These are phyloP conservation scores for Lapara coniferarum DNA, from an alignment of 2,888 invertebrate species.

Conservation along the genomic window DNA sequence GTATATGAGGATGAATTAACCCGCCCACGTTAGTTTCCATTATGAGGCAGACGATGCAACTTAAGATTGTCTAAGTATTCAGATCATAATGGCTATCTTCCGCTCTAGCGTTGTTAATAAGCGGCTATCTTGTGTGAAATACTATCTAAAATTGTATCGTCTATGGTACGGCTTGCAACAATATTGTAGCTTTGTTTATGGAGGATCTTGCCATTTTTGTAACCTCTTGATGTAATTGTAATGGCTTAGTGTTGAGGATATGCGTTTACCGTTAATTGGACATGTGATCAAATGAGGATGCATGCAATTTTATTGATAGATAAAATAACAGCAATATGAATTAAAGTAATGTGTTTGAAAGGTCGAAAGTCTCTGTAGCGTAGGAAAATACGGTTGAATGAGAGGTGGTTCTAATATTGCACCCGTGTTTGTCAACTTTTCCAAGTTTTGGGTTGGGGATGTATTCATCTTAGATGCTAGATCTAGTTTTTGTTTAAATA, in stretches of 20 bases:
- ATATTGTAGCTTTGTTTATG: not conserved
- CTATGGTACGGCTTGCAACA: not conserved
- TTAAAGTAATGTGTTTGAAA: too few species aligned
- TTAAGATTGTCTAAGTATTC: conserved; percentile 20
- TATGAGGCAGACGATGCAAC: not conserved
- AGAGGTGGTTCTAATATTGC: too few species aligned
- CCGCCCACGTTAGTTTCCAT: conserved; percentile 7
- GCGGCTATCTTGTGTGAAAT: conserved; percentile 20
- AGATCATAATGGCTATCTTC: conserved; percentile 11
- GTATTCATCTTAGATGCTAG: too few species aligned
- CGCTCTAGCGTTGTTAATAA: conserved; percentile 15
- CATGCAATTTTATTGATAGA: not conserved
- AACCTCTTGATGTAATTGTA: not conserved
- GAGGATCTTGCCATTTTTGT: not conserved
- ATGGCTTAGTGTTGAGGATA: not conserved
- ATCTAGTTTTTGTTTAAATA: too few species aligned
- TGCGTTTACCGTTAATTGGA: not conserved
- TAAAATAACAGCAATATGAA: too few species aligned
- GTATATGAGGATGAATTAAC: conserved; percentile 20
- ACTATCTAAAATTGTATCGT: conserved; percentile 7
- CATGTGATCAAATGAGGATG: not conserved
- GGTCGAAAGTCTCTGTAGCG: too few species aligned
- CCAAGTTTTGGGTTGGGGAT: too few species aligned
- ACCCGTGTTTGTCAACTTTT: too few species aligned
- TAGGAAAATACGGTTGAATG: too few species aligned